phyloP scores from a whole-genome alignment of 2,888 invertebrate genomes.

The Drosophila affinis region DNA sequence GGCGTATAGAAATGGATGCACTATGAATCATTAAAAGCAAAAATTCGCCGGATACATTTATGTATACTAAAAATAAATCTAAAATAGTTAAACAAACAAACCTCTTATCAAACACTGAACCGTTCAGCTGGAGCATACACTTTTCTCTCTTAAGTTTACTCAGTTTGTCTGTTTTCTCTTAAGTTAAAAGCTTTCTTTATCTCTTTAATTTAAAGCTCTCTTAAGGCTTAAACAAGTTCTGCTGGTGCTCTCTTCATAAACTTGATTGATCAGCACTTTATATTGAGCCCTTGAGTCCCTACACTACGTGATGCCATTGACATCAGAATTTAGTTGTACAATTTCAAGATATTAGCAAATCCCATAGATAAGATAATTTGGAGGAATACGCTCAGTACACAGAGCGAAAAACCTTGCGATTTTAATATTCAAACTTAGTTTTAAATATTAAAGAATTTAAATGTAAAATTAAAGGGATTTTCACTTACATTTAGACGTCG shows the following conservation, averaged over 20 bases:
- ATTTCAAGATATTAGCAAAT: neutral
- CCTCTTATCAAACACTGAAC: too few relatives aligned
- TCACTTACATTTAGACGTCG: too few relatives aligned
- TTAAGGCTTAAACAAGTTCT: slow-evolving; percentile 1
- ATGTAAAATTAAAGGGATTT: too few relatives aligned
- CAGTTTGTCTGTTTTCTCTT: too few relatives aligned
- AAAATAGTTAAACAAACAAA: neutral
- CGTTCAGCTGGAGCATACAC: neutral
- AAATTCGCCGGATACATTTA: too few relatives aligned
- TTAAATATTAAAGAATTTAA: too few relatives aligned
- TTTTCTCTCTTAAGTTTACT: neutral
- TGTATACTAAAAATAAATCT: neutral
- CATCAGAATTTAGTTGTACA: neutral
- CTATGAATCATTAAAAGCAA: neutral
- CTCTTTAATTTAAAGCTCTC: slow-evolving; percentile 5
- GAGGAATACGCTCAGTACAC: neutral
- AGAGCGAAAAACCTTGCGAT: too few relatives aligned
- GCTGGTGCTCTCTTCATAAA: neutral
- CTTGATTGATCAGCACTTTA: slow-evolving; percentile 18
- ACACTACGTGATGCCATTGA: neutral
- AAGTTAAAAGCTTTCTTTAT: neutral
- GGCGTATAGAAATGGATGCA: neutral
- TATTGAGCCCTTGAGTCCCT: neutral
- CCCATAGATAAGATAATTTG: neutral
- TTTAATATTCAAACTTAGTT: too few relatives aligned